These are phyloP conservation scores for Yponomeuta cagnagella DNA, from an alignment of 2,888 invertebrate genomes.

Conservation along the genomic window DNA sequence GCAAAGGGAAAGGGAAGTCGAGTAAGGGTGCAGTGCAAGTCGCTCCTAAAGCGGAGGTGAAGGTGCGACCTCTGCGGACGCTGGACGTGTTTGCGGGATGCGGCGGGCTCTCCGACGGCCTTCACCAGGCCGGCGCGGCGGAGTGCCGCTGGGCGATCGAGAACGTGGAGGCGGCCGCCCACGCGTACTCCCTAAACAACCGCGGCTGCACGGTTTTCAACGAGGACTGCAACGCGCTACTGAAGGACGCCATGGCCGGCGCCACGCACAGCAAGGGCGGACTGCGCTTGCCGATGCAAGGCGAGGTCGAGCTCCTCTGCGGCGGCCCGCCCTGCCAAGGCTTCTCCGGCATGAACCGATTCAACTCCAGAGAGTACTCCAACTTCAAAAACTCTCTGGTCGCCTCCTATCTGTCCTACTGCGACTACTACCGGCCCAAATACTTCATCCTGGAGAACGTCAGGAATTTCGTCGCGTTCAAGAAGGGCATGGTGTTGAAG, in stretches of 20 bases:
- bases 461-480: slow-evolving; percentile 89
- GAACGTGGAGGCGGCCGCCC: slow-evolving; percentile 84
- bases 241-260: slow-evolving; percentile 81
- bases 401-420: slow-evolving; percentile 87
- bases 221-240: slow-evolving; percentile 87
- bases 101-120: slow-evolving; percentile 86
- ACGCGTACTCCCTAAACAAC: slow-evolving; percentile 86
- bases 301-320: slow-evolving; percentile 88
- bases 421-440: slow-evolving; percentile 89
- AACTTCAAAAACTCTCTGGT: slow-evolving; percentile 90
- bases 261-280: slow-evolving; percentile 65
- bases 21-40: slow-evolving; percentile 41
- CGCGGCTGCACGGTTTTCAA: slow-evolving; percentile 83
- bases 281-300: slow-evolving; percentile 80
- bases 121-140: slow-evolving; percentile 81
- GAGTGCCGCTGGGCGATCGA: slow-evolving; percentile 89
- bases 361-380: slow-evolving; percentile 89
- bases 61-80: slow-evolving; percentile 75
- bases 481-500: slow-evolving; percentile 87
- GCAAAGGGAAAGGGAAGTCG: slow-evolving; percentile 80
- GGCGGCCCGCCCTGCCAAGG: slow-evolving; percentile 94
- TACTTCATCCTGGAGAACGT: slow-evolving; percentile 92
- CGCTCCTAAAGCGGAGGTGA: slow-evolving; percentile 31
- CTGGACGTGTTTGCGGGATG: slow-evolving; percentile 92
- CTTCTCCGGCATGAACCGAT: slow-evolving; percentile 92